phyloP scores from a whole-genome alignment of 2,888 invertebrate genomes.

The Harpagoxenus sublaevis region DNA sequence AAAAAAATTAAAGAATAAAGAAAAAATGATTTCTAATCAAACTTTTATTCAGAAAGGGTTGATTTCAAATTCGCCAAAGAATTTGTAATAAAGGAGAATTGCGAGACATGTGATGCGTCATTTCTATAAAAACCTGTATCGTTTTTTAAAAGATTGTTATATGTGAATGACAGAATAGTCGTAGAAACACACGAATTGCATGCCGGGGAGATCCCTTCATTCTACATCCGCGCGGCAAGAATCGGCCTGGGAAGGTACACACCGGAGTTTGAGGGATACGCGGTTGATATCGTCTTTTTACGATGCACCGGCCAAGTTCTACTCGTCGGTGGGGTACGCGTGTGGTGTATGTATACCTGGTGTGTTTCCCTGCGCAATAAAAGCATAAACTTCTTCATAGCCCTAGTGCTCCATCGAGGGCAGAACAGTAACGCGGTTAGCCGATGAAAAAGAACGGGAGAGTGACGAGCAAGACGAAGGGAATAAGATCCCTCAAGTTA shows the following conservation, averaged over 20 bases:
- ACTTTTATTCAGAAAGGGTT: not conserved
- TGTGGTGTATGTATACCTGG: conserved; percentile 47
- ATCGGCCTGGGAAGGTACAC: conserved; percentile 51
- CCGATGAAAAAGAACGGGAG: conserved; percentile 39
- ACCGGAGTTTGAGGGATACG: conserved; percentile 61
- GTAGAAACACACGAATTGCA: conserved; percentile 5
- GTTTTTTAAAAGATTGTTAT: not conserved
- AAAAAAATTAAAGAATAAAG: not conserved
- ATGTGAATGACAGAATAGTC: not conserved
- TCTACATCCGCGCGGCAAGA: conserved; percentile 8
- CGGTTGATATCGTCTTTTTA: conserved; percentile 72
- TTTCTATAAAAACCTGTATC: not conserved
- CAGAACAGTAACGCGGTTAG: conserved; percentile 59
- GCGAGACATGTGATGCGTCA: too few species aligned
- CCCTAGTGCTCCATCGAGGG: conserved; percentile 72
- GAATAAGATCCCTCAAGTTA: conserved; percentile 77
- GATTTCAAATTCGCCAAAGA: not conserved
- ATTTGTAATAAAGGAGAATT: not conserved
- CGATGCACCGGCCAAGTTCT: conserved; percentile 50
- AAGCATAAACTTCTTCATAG: conserved; percentile 80
- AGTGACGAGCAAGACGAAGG: conserved; percentile 36
- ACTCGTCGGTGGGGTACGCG: conserved; percentile 10
- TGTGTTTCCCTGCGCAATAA: conserved; percentile 76
- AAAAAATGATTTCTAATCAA: not conserved
- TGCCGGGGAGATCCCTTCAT: conserved; percentile 9